Conservation (phyloP, 2,888 invertebrate species). For the Pyrocoelia pectoralis region DNA sequence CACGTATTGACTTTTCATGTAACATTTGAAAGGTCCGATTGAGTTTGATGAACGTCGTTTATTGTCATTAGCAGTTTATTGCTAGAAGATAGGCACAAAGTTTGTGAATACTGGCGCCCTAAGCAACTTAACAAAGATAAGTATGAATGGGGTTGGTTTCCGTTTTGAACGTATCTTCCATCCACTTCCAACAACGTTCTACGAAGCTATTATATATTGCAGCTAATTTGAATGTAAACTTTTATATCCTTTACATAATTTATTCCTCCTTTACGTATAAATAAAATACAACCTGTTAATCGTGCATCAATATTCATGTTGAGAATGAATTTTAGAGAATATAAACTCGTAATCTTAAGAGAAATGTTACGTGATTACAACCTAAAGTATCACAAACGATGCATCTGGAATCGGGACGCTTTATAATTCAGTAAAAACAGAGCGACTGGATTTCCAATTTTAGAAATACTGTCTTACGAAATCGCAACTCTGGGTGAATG, state of each 20-base stretch:
- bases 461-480: conserved; percentile 49
- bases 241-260: too few species aligned
- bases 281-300: neutral
- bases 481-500: conserved; percentile 45
- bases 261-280: too few species aligned
- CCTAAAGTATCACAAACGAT: conserved; percentile 19
- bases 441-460: conserved; percentile 51
- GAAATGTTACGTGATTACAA: conserved; percentile 26
- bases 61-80: conserved; percentile 23
- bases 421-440: conserved; percentile 44
- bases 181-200: conserved; percentile 4
- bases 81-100: conserved; percentile 13
- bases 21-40: conserved; percentile 15
- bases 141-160: conserved; percentile 15
- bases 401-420: conserved; percentile 31
- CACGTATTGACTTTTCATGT: conserved; percentile 21
- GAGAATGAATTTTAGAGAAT: neutral
- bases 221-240: conserved; percentile 3
- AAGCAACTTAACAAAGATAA: conserved; percentile 13
- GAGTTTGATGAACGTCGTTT: conserved; percentile 22
- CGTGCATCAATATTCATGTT: neutral
- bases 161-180: conserved; percentile 19
- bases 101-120: conserved; percentile 10
- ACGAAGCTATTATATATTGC: conserved; percentile 7
- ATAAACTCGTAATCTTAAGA: neutral